Evolutionary conservation across 2,113 vertebrate species (phyloP).

Genomic region (Labrus mixtus): DNA sequence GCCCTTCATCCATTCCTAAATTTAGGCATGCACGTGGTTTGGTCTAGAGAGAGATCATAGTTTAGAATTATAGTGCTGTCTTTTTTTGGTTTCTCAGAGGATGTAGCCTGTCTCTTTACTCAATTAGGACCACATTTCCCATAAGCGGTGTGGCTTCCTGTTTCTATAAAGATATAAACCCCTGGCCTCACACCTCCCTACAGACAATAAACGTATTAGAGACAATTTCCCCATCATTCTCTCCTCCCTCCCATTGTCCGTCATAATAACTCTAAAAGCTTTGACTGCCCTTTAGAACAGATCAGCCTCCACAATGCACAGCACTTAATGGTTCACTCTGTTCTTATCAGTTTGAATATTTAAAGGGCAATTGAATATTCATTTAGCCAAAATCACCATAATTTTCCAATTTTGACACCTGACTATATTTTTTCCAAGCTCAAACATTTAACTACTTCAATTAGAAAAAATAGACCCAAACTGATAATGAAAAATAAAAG

Average conservation of each 20-base stretch:
- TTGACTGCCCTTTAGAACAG: neutral
- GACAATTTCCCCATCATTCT: neutral
- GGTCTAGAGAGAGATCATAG: no score
- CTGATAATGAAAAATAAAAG: no score
- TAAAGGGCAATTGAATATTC: no score
- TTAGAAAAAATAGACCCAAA: no score
- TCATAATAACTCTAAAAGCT: constrained; percentile 14
- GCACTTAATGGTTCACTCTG: neutral
- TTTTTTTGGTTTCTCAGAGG: no score
- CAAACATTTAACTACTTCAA: no score
- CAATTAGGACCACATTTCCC: constrained; percentile 35
- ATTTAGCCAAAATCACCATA: no score
- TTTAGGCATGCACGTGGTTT: no score
- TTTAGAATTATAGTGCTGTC: no score
- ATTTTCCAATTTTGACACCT: no score
- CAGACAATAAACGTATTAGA: constrained; percentile 16
- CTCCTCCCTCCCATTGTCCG: neutral
- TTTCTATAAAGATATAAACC: neutral
- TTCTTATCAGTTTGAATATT: neutral
- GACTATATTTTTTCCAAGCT: no score
- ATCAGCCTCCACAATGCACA: neutral
- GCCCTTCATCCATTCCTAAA: no score
- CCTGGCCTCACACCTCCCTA: constrained; percentile 9
- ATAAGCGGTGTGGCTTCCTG: neutral
- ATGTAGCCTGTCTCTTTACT: neutral